phyloP scores from a whole-genome alignment of 2,797 vertebrate genomes.

The Hirundo rustica region DNA sequence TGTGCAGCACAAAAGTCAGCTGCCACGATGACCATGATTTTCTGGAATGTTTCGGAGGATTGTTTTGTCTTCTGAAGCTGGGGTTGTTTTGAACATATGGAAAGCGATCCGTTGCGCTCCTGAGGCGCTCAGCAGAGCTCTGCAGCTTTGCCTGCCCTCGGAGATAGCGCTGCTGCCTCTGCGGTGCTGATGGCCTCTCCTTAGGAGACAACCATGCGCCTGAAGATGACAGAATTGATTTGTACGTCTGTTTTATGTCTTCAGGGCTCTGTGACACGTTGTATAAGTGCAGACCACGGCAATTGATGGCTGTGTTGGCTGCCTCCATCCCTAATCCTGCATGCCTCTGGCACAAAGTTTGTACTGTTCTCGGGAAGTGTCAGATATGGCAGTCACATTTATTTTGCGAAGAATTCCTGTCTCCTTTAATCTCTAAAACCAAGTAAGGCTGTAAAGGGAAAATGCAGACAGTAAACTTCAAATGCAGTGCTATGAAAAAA shows the following conservation, averaged over 20 bases:
- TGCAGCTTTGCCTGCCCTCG: not conserved
- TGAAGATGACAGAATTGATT: conserved; percentile 40
- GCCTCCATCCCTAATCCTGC: conserved; percentile 31
- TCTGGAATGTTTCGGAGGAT: conserved; percentile 30
- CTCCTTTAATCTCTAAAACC: conserved; percentile 49
- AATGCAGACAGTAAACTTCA: conserved; percentile 51
- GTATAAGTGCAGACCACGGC: conserved; percentile 35
- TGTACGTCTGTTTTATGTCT: conserved; percentile 43
- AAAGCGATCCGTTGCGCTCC: not conserved
- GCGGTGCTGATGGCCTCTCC: not conserved
- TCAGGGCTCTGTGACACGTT: conserved; percentile 13
- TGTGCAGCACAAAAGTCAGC: not conserved
- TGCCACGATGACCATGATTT: rapidly evolving
- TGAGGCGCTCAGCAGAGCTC: not conserved
- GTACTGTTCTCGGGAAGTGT: conserved; percentile 39
- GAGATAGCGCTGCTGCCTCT: not conserved
- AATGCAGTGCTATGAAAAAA: conserved; percentile 13
- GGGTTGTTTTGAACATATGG: conserved; percentile 25
- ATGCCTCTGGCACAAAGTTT: conserved; percentile 49
- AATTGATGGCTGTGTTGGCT: conserved; percentile 33
- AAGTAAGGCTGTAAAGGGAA: conserved; percentile 40
- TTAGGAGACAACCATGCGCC: not conserved
- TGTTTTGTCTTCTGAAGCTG: conserved; percentile 36
- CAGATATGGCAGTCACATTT: conserved; percentile 35
- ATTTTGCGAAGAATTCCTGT: conserved; percentile 10